Conservation (phyloP, 1,140 invertebrate genomes). For the Episyrphus balteatus region DNA sequence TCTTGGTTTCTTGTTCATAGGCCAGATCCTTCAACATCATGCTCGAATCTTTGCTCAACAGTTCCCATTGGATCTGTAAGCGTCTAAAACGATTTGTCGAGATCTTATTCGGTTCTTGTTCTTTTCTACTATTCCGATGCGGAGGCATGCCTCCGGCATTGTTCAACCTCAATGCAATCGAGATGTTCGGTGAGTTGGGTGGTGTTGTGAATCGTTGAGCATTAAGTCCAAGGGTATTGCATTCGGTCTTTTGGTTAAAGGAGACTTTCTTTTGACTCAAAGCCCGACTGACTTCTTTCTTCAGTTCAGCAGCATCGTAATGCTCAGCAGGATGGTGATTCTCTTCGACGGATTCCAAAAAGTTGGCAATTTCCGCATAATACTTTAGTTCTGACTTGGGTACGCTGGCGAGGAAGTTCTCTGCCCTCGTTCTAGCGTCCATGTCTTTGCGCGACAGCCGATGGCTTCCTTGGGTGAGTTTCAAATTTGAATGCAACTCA, state of each 20-base stretch:
- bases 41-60: conserved; percentile 47
- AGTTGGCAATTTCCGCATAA: conserved; percentile 47
- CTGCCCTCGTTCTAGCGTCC: conserved; percentile 28
- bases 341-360: conserved; percentile 54
- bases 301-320: conserved; percentile 54
- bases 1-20: conserved; percentile 38
- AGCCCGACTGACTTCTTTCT: conserved; percentile 54
- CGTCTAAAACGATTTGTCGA: conserved; percentile 51
- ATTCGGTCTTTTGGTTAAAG: conserved; percentile 37
- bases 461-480: conserved; percentile 37
- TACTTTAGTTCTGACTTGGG: conserved; percentile 35
- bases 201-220: conserved; percentile 45
- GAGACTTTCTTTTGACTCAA: conserved; percentile 51
- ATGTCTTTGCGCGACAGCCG: conserved; percentile 40
- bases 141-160: conserved; percentile 12
- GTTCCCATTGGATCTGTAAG: conserved; percentile 78
- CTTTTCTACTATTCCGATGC: conserved; percentile 21
- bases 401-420: conserved; percentile 29
- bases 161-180: conserved; percentile 35
- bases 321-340: conserved; percentile 49
- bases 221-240: conserved; percentile 26
- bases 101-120: conserved; percentile 31
- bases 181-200: conserved; percentile 61
- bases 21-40: conserved; percentile 33
- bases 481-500: conserved; percentile 40